phyloP scores from a whole-genome alignment of 2,113 vertebrate species.

The Poeciliopsis prolifica region DNA sequence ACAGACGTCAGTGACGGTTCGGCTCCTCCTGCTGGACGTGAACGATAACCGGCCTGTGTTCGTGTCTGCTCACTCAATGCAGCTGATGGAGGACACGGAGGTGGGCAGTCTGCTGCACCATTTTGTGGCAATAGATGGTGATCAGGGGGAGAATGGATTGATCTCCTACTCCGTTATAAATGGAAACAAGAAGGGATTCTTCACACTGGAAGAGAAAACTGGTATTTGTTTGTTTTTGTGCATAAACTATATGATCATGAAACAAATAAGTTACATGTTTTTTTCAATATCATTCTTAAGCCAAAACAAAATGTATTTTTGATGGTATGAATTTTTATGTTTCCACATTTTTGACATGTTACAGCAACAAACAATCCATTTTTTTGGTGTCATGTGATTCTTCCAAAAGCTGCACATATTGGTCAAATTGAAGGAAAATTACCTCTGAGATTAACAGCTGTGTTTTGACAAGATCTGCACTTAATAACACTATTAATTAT shows the following conservation, averaged over 20 bases:
- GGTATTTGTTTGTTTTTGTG: constrained; percentile 71
- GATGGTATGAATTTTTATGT: background rate
- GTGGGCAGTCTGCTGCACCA: constrained; percentile 84
- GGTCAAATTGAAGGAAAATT: too few relatives aligned
- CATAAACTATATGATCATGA: too few relatives aligned
- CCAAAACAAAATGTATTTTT: background rate
- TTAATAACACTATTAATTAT: too few relatives aligned
- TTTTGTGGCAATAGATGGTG: constrained; percentile 84
- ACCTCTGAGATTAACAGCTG: too few relatives aligned
- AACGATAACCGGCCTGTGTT: constrained; percentile 91
- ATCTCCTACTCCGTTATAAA: constrained; percentile 82
- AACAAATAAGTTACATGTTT: too few relatives aligned
- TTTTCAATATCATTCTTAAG: too few relatives aligned
- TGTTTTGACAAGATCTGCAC: too few relatives aligned
- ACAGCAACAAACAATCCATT: too few relatives aligned
- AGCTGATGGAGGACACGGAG: constrained; percentile 80
- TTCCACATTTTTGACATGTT: too few relatives aligned
- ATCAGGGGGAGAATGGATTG: constrained; percentile 84
- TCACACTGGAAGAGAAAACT: constrained; percentile 84
- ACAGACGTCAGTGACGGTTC: constrained; percentile 75
- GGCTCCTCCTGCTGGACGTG: constrained; percentile 85
- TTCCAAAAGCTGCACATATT: too few relatives aligned
- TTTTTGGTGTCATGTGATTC: too few relatives aligned
- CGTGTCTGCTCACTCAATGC: constrained; percentile 69
- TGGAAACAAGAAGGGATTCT: constrained; percentile 83